Percentiles rank a stretch among this genome's conserved stretches.
Conservation (phyloP, 2,797 vertebrate species). For the Lacerta viridis region DNA sequence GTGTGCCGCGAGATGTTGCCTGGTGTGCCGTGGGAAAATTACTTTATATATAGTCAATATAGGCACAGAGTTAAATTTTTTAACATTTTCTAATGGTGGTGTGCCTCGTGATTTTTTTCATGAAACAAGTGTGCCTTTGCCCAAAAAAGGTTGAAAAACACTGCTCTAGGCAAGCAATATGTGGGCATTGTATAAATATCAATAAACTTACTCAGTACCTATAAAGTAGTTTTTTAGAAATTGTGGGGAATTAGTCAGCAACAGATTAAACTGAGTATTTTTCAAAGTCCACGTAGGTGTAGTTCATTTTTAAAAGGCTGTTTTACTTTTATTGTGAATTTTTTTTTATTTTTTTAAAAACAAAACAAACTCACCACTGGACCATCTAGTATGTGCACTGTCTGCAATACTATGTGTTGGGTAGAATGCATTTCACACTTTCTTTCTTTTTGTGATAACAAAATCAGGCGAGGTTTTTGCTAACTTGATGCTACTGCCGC, state of each 20-base stretch:
- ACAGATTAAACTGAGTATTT: neutral
- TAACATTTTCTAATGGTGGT: no score
- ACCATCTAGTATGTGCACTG: slow-evolving; percentile 10
- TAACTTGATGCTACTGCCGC: slow-evolving; percentile 1
- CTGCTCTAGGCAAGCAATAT: neutral
- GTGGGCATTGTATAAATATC: neutral
- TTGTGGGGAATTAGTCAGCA: neutral
- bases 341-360: no score
- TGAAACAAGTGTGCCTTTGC: no score
- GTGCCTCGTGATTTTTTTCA: no score
- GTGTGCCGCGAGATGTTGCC: no score
- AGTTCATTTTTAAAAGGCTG: slow-evolving; percentile 3
- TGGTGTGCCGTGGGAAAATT: no score
- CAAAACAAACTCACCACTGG: neutral
- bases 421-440: slow-evolving; percentile 13
- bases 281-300: neutral
- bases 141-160: no score
- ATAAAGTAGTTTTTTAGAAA: neutral
- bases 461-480: neutral
- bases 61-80: no score
- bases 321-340: slow-evolving; percentile 7
- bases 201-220: neutral
- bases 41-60: no score
- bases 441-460: neutral
- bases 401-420: slow-evolving; percentile 10